A percentile compares a stretch with the other conserved stretches of the same genome.
These are phyloP conservation scores for Ctenopoma multispine DNA, from an alignment of 2,797 vertebrate genomes.

Conservation along the genomic window DNA sequence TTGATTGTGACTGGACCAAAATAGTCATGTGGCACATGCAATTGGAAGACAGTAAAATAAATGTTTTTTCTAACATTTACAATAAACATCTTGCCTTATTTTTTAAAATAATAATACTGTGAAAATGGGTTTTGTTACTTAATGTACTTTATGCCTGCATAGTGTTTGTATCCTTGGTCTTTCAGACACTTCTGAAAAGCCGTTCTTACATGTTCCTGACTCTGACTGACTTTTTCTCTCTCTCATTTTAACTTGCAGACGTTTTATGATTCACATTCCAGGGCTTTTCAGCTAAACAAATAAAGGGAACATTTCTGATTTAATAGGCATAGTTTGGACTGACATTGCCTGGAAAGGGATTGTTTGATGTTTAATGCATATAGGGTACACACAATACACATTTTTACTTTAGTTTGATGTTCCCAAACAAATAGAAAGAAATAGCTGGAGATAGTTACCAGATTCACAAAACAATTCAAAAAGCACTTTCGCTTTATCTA, in stretches of 20 bases:
- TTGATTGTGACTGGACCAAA: too few relatives aligned
- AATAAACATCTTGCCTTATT: too few relatives aligned
- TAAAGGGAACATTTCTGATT: constrained; percentile 2
- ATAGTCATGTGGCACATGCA: too few relatives aligned
- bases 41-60: too few relatives aligned
- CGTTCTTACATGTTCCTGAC: neutral
- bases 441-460: neutral
- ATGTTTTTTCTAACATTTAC: too few relatives aligned
- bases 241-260: neutral
- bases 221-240: neutral
- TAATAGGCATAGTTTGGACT: neutral
- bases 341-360: neutral
- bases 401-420: neutral
- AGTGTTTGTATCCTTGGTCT: neutral
- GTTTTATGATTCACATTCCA: neutral
- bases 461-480: neutral
- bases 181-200: neutral
- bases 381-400: too few relatives aligned
- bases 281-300: neutral
- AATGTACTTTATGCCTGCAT: neutral
- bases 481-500: neutral
- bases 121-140: too few relatives aligned
- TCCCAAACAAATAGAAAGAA: neutral
- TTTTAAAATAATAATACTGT: too few relatives aligned
- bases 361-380: neutral